Percentiles rank a stretch among this genome's conserved stretches.
phyloP scores from a whole-genome alignment of 1,140 invertebrate species.

The Argopecten irradians region DNA sequence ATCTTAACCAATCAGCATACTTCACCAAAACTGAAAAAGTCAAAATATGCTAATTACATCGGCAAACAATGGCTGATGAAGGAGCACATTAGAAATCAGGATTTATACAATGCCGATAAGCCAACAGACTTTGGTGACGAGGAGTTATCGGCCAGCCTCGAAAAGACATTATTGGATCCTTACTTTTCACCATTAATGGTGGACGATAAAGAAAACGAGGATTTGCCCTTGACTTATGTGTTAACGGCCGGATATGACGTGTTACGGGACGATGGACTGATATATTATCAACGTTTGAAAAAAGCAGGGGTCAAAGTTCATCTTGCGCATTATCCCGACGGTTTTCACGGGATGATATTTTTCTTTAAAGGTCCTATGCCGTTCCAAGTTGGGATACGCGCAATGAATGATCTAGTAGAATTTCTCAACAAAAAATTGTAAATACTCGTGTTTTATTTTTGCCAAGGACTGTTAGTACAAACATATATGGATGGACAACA shows the following conservation, averaged over 20 bases:
- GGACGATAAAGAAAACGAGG: constrained; percentile 48
- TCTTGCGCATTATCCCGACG: constrained; percentile 62
- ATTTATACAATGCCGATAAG: constrained; percentile 54
- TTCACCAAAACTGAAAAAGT: constrained; percentile 58
- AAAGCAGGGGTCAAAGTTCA: constrained; percentile 58
- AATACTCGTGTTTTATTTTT: too few relatives aligned
- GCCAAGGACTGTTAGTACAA: too few relatives aligned
- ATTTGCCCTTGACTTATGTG: constrained; percentile 62
- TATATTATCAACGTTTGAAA: constrained; percentile 62
- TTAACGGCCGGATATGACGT: constrained; percentile 68
- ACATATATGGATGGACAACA: too few relatives aligned
- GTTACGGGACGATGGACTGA: constrained; percentile 64
- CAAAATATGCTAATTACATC: constrained; percentile 58
- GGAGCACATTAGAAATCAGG: constrained; percentile 59
- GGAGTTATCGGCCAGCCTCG: constrained; percentile 51
- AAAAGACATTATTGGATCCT: constrained; percentile 62
- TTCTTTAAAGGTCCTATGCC: constrained; percentile 61
- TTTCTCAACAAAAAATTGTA: constrained; percentile 56
- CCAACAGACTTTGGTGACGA: constrained; percentile 58
- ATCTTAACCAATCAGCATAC: constrained; percentile 65
- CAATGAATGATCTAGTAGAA: constrained; percentile 60
- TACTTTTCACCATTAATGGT: constrained; percentile 65
- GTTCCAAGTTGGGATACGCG: constrained; percentile 60
- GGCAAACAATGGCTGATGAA: constrained; percentile 58
- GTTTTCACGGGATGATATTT: constrained; percentile 68